Conservation (phyloP, 2,888 invertebrate species). For the Hypolimnas misippus region DNA sequence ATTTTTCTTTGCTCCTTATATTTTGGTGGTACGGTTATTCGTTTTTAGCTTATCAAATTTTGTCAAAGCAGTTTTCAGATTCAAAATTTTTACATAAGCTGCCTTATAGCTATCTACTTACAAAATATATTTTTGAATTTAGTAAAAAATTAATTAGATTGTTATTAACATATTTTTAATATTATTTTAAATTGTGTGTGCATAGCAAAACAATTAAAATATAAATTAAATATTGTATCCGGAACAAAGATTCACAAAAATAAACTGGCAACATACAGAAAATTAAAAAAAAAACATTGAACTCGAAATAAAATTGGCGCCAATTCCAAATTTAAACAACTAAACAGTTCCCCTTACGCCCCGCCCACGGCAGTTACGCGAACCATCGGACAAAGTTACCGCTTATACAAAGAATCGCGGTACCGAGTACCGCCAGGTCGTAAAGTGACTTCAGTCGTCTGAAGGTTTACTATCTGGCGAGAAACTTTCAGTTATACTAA, state of each 20-base stretch:
- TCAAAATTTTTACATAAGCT: no score
- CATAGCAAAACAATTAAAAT: no score
- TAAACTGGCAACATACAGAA: not conserved
- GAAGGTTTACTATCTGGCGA: constrained; percentile 64
- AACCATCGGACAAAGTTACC: constrained; percentile 53
- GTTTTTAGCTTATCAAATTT: no score
- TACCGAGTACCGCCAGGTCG: constrained; percentile 59
- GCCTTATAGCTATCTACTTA: no score
- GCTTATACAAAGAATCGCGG: constrained; percentile 62
- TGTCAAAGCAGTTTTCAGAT: no score
- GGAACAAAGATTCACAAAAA: not conserved
- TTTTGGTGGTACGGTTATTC: no score
- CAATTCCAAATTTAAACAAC: constrained; percentile 60
- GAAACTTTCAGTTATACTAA: constrained; percentile 65
- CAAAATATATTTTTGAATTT: no score
- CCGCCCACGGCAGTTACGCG: constrained; percentile 47
- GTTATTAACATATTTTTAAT: no score
- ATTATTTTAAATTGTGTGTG: no score
- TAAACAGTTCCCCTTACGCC: constrained; percentile 47
- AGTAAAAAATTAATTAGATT: no score
- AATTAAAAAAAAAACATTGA: constrained; percentile 3
- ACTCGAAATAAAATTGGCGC: constrained; percentile 43
- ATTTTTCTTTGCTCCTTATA: no score
- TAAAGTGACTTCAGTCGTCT: constrained; percentile 67
- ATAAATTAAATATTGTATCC: no score